phyloP scores from a whole-genome alignment of 2,888 invertebrate genomes.

The Eurois occulta region DNA sequence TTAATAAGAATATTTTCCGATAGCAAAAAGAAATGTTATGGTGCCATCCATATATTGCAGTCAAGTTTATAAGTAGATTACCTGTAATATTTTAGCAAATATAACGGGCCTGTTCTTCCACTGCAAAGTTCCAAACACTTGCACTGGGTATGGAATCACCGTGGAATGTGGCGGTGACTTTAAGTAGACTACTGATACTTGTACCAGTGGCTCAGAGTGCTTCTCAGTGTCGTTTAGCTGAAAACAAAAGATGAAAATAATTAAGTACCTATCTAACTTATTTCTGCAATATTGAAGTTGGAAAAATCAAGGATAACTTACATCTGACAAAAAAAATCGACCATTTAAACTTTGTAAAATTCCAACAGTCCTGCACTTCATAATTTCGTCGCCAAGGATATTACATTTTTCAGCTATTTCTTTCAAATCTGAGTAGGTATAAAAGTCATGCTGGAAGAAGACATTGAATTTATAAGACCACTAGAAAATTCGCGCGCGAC shows the following conservation, averaged over 20 bases:
- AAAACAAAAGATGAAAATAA: slow-evolving; percentile 46
- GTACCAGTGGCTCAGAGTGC: slow-evolving; percentile 65
- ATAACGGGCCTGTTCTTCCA: slow-evolving; percentile 82
- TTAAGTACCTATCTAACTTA: background rate
- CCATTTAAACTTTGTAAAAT: slow-evolving; percentile 80
- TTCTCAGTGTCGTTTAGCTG: slow-evolving; percentile 71
- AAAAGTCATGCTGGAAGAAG: slow-evolving; percentile 79
- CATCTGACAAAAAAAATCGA: slow-evolving; percentile 78
- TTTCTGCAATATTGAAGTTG: background rate
- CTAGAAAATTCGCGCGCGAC: too few species aligned
- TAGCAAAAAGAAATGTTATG: background rate
- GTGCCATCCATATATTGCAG: slow-evolving; percentile 1
- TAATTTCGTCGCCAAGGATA: slow-evolving; percentile 63
- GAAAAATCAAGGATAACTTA: slow-evolving; percentile 65
- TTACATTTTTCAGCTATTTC: slow-evolving; percentile 71
- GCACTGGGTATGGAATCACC: slow-evolving; percentile 80
- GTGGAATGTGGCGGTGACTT: slow-evolving; percentile 71
- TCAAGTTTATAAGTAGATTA: slow-evolving; percentile 38
- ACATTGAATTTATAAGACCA: background rate
- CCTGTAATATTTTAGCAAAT: slow-evolving; percentile 81
- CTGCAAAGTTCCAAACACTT: slow-evolving; percentile 82
- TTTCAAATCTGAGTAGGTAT: slow-evolving; percentile 71
- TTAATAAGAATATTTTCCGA: background rate
- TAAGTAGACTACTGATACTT: slow-evolving; percentile 77
- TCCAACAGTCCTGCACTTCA: slow-evolving; percentile 81